Percentiles rank a stretch among this genome's conserved stretches.
Evolutionary conservation across 30 jellyfish, hydroid and myxozoan species (phyloP).

Genomic region (Aurelia aurita): DNA sequence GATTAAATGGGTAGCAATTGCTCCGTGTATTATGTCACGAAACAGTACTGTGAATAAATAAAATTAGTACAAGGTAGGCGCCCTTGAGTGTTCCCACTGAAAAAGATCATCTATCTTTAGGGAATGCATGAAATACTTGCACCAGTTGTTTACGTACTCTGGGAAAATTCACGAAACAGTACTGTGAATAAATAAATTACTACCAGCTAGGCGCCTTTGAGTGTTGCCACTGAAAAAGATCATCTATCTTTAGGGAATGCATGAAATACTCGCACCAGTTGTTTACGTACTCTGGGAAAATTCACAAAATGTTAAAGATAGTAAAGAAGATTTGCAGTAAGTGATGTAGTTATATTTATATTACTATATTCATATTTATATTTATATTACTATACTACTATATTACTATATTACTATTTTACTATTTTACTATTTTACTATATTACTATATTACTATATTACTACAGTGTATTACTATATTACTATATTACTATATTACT

Average conservation of each 20-base stretch:
- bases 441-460: no score
- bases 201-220: no score
- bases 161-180: constrained; percentile 68
- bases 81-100: neutral
- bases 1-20: no score
- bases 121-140: constrained; percentile 97
- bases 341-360: constrained; percentile 1
- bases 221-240: neutral
- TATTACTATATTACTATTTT: no score
- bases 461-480: no score
- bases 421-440: no score
- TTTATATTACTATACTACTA: no score
- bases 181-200: neutral
- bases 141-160: constrained; percentile 73
- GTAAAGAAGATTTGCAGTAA: constrained; percentile 64
- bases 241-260: constrained; percentile 87
- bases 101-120: constrained; percentile 26
- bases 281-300: constrained; percentile 81
- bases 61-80: no score
- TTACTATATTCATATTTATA: no score
- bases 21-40: no score
- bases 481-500: no score
- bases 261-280: constrained; percentile 82
- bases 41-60: no score
- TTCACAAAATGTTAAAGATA: constrained; percentile 46